phyloP scores from a whole-genome alignment of 2,888 invertebrate species.

The Tinea trinotella region DNA sequence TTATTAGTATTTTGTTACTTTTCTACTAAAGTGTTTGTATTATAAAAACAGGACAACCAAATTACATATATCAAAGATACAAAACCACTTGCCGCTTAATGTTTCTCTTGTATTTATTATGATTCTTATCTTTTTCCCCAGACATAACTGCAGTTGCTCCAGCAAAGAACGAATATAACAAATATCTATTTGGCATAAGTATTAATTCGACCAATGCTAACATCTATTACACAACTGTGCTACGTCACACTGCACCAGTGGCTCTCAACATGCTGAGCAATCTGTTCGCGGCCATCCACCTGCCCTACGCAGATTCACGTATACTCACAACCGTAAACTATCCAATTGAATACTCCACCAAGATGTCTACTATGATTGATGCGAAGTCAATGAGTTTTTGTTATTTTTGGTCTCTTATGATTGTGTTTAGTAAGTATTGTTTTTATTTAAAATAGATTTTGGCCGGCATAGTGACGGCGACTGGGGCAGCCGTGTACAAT shows the following conservation, averaged over 20 bases:
- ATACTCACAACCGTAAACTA: slow-evolving; percentile 33
- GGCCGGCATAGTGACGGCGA: too few relatives aligned
- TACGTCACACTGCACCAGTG: slow-evolving; percentile 67
- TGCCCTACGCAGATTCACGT: slow-evolving; percentile 26
- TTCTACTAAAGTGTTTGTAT: too few relatives aligned
- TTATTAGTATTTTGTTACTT: too few relatives aligned
- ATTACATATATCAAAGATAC: too few relatives aligned
- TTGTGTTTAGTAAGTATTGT: slow-evolving; percentile 32
- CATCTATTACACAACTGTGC: slow-evolving; percentile 62
- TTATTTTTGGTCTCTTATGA: slow-evolving; percentile 28
- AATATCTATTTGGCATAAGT: slow-evolving; percentile 62
- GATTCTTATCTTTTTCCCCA: neutral
- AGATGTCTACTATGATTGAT: neutral
- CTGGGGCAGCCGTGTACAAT: too few relatives aligned
- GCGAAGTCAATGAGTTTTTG: slow-evolving; percentile 25
- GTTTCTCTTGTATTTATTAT: too few relatives aligned
- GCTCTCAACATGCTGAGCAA: slow-evolving; percentile 65
- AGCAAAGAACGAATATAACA: slow-evolving; percentile 34
- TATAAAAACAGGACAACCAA: too few relatives aligned
- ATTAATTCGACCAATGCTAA: slow-evolving; percentile 45
- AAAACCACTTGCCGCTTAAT: too few relatives aligned
- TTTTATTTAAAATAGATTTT: neutral
- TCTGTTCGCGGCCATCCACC: slow-evolving; percentile 32
- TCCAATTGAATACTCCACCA: slow-evolving; percentile 27
- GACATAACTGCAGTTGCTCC: too few relatives aligned